Evolutionary conservation across 2,113 vertebrate species (phyloP), one percentile per base, ranked within the genome.

Genomic region (Oostethus manadensis): DNA sequence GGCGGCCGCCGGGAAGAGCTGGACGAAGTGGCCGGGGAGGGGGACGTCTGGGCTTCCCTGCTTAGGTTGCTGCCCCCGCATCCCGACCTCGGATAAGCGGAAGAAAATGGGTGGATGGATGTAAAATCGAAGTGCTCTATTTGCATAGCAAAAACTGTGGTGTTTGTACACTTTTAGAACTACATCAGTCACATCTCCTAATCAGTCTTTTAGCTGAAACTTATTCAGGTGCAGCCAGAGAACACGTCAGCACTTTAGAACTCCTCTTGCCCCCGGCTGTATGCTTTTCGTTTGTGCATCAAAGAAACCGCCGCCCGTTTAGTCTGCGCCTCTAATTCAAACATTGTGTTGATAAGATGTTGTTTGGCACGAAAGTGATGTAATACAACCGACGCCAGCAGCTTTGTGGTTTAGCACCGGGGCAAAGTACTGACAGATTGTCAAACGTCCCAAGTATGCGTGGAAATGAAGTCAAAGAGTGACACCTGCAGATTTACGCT

Each of bases 221-320:
- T 22, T 9, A 55, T 40, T 35, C 35, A 42, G 53, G 11, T 40
- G 71, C 62, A 66, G 79, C 73, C 64, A 77, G 70, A 78, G 74
- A 73, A 66, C 78, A 83, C 77, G 76, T 54, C 76, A 73, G 63
- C 73, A 29, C 74, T 51, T 66, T 78, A 81, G 65, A 64, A 51
- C 58, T 59, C 23, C 53, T 68, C 16, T 47, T 18, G 40, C 45
- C 51, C 29, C 45, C 17, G 16, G 26, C 5, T 59, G 48, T 38
- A 13, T 13, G 3, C 13, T 40, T 42, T 23, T 60, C 33, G 60
- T 22, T 4, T 45, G n/a, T 26, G 20, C 43, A 60, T 47, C 38
- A 71, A 61, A 55, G 35, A 29, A 43, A 7, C 42, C 2, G n/a
- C 35, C 22, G 46, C 51, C 17, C 29, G 10, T 40, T n/a, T 9